Conservation (phyloP, 2,797 vertebrate species). For the Paramormyrops hopkinsi region DNA sequence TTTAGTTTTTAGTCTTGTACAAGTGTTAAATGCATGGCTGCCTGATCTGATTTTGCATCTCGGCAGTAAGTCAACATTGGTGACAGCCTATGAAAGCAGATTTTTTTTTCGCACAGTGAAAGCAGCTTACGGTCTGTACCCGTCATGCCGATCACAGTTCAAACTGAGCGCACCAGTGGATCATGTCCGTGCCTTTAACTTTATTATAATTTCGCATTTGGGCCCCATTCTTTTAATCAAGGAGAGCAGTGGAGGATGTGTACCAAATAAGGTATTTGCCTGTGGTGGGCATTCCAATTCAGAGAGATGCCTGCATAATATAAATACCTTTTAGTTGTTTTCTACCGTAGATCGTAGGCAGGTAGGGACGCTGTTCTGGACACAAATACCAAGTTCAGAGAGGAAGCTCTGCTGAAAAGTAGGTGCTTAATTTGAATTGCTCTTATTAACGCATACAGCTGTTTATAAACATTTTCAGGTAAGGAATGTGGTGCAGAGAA, state of each 20-base stretch:
- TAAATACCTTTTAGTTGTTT: background rate
- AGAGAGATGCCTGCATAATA: background rate
- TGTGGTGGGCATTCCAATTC: background rate
- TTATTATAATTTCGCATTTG: background rate
- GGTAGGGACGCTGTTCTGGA: background rate
- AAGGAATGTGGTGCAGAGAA: background rate
- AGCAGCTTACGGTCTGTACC: background rate
- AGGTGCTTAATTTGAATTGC: background rate
- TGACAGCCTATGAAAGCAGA: background rate
- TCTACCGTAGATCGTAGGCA: background rate
- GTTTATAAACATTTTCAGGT: background rate
- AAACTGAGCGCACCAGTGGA: background rate
- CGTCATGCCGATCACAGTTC: background rate
- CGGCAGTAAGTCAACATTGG: background rate
- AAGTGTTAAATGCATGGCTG: background rate
- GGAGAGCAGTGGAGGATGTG: background rate
- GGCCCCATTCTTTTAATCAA: background rate
- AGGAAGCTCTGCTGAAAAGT: background rate
- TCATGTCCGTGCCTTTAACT: background rate
- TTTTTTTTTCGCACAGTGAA: background rate
- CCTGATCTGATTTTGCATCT: background rate
- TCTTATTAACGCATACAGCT: background rate
- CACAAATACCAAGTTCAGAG: background rate
- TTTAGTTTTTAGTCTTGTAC: background rate
- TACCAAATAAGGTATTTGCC: background rate